phyloP scores from a whole-genome alignment of 2,113 vertebrate species.

The Erythrocercus mccallii region DNA sequence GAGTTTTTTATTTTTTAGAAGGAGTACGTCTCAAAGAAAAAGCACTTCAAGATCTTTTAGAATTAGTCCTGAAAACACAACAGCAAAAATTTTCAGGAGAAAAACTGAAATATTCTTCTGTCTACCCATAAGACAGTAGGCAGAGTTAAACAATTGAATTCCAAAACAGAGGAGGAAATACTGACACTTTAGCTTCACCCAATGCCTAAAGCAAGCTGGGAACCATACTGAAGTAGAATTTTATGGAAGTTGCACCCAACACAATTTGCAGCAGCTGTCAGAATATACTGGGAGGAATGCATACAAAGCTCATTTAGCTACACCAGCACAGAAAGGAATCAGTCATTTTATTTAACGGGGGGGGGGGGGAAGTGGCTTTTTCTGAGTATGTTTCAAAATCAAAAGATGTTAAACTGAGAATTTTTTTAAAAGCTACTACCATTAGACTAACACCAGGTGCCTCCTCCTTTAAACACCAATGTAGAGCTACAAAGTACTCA shows the following conservation, averaged over 20 bases:
- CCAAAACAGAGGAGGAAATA: background rate
- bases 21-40: background rate
- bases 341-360: background rate
- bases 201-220: background rate
- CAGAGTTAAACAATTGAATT: background rate
- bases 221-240: accelerated
- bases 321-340: background rate
- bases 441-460: background rate
- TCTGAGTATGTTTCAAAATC: background rate
- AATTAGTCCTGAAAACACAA: background rate
- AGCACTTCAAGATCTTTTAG: background rate
- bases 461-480: background rate
- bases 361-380: accelerated
- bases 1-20: background rate
- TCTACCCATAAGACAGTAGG: background rate
- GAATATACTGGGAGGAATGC: background rate
- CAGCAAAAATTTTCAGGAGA: background rate
- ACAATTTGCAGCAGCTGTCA: background rate
- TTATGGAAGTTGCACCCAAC: background rate
- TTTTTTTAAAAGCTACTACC: background rate
- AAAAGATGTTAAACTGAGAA: background rate
- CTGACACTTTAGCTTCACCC: background rate
- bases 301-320: background rate
- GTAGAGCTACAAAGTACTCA: background rate
- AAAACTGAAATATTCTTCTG: background rate